A percentile compares a stretch with the other conserved stretches of the same genome.
phyloP scores from a whole-genome alignment of 2,113 vertebrate species.

The Bostrychus sinensis region DNA sequence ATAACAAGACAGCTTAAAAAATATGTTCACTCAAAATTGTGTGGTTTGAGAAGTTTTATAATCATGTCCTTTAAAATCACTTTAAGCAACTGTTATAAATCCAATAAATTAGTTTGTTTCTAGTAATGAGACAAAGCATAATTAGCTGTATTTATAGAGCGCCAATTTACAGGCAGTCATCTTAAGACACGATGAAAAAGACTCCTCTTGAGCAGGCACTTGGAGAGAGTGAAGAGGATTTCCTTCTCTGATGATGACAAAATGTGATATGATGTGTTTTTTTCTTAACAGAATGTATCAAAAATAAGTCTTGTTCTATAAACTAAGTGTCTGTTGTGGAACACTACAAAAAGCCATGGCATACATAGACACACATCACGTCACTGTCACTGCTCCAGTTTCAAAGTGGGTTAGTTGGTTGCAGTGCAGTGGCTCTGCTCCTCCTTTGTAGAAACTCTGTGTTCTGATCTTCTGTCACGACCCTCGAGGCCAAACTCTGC shows the following conservation, averaged over 20 bases:
- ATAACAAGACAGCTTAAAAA: no score
- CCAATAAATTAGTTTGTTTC: neutral
- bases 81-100: no score
- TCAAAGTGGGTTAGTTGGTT: constrained; percentile 64
- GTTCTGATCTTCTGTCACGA: constrained; percentile 60
- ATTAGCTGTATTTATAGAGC: neutral
- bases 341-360: neutral
- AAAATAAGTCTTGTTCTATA: neutral
- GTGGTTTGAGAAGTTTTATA: no score
- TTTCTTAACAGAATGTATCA: neutral
- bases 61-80: no score
- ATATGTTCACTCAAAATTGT: no score
- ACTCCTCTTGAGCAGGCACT: neutral
- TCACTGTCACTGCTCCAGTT: constrained; percentile 55
- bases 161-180: neutral
- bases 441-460: constrained; percentile 63
- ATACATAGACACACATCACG: neutral
- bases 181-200: neutral
- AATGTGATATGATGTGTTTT: neutral
- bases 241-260: neutral
- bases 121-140: neutral
- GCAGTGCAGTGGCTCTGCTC: constrained; percentile 53
- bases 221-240: neutral
- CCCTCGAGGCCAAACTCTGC: constrained; percentile 54
- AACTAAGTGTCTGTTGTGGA: neutral